Evolutionary conservation across 2,888 invertebrate species (phyloP).

Genomic region (Nomada flava): DNA sequence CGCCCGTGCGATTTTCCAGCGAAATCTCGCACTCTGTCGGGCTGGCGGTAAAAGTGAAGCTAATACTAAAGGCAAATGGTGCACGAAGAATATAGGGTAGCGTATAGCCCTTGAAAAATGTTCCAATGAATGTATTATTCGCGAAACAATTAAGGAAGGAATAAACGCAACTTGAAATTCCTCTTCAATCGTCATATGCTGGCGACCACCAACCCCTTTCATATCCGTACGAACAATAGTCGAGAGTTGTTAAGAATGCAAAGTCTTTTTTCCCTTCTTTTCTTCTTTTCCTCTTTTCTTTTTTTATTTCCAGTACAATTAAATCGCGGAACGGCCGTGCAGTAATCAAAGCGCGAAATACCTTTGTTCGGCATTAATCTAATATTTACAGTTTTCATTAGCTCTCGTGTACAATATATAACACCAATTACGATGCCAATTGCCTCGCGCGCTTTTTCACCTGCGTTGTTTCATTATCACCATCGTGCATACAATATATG

Average conservation of each 20-base stretch:
- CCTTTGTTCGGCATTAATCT: conserved; percentile 6
- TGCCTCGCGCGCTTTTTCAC: background rate
- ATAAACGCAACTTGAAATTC: background rate
- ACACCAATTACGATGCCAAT: background rate
- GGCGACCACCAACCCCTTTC: background rate
- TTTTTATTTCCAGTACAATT: conserved; percentile 1
- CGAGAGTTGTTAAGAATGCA: background rate
- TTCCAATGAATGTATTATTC: background rate
- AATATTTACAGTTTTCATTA: background rate
- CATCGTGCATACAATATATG: background rate
- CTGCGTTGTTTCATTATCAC: background rate
- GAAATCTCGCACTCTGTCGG: background rate
- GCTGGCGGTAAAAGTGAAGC: background rate
- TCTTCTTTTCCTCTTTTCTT: too few species aligned
- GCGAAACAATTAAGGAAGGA: background rate
- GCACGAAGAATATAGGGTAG: background rate
- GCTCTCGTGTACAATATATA: background rate
- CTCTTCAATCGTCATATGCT: background rate
- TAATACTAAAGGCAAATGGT: background rate
- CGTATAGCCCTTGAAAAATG: background rate
- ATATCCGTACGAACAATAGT: background rate
- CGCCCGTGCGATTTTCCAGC: background rate
- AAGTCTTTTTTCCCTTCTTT: background rate
- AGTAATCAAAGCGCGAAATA: conserved; percentile 4
- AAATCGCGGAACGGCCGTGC: background rate